Base-by-base conservation (phyloP, 1,140 invertebrate genomes). In the Andricus grossulariae region DNA sequence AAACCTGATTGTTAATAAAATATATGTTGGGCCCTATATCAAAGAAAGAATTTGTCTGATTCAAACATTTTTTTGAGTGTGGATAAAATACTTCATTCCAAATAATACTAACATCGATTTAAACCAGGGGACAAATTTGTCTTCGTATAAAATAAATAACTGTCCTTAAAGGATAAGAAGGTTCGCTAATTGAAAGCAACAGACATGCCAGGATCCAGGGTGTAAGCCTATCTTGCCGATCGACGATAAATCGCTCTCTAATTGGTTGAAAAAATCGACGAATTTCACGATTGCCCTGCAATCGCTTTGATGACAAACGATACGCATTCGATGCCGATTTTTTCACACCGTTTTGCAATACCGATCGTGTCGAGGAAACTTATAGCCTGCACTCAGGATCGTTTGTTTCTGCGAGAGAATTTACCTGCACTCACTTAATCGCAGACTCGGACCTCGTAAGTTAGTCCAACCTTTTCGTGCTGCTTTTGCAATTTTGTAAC, bases 361-460 rank as follows among this genome's bases (percentile, higher is more conserved):
- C 76, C 80, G 74, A 78, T 81, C 72, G 80, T 74, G 76, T 76
- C 76, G 76, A 52, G 72, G 72, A 81, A 80, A 80, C 75, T 74
- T 80, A 80, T 80, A 73, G 75, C 66, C 76, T 21, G 70, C 75
- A 74, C 81, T 80, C 77, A 54, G 75, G 82, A 83, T 85, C 87
- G 86, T 88, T 88, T 86, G 84, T 89, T 87, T 82, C 79, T 81
- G 57, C 73, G 66, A 82, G 77, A 51, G 80, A 84, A 82, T 84
- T 82, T 82, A 80, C 81, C 83, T 85, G 84, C 77, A 83, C 51
- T 77, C 82, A 74, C 79, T 88, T 85, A 89, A 88, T 88, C 83
- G 75, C 75, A 72, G 60, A 50, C 76, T 81, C 77, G 76, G 73
- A 70, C 32, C 78, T 84, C 81, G 77, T 82, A 85, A 82, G 82